Evolutionary conservation across 2,888 invertebrate species (phyloP).

Genomic region (Artemia sinica): DNA sequence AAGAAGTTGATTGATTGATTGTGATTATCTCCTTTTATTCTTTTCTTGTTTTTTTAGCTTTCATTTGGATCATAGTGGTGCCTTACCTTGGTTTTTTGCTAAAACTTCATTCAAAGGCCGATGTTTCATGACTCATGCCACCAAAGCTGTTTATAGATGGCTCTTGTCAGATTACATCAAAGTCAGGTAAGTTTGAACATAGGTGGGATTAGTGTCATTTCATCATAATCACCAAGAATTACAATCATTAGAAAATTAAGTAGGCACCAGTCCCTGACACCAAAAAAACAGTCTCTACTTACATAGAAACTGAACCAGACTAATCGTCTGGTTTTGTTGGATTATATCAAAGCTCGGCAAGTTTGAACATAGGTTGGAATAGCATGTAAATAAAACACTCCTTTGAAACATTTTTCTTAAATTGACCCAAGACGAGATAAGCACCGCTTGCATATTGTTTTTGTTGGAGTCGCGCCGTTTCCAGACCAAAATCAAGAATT

Average conservation of each 20-base stretch:
- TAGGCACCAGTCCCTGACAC: neutral
- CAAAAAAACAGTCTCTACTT: too few relatives aligned
- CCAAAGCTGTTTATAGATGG: constrained; percentile 98
- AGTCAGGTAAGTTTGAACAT: constrained; percentile 48
- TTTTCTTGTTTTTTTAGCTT: constrained; percentile 45
- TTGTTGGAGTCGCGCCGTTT: too few relatives aligned
- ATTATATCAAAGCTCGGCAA: too few relatives aligned
- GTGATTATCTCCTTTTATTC: constrained; percentile 15
- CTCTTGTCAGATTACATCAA: constrained; percentile 95
- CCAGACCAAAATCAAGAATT: too few relatives aligned
- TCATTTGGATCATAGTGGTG: constrained; percentile 95
- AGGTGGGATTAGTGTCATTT: too few relatives aligned
- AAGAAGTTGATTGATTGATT: constrained; percentile 4
- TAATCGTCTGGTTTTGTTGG: too few relatives aligned
- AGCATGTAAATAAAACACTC: too few relatives aligned
- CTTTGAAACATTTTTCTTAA: too few relatives aligned
- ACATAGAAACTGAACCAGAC: too few relatives aligned
- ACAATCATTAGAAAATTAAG: neutral
- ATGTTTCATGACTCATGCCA: constrained; percentile 99
- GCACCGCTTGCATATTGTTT: too few relatives aligned
- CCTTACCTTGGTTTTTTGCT: constrained; percentile 88
- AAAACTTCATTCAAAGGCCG: constrained; percentile 94
- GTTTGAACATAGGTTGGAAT: too few relatives aligned
- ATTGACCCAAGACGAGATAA: too few relatives aligned
- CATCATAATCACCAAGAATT: neutral